A percentile compares a stretch with the other conserved stretches of the same genome.
Evolutionary conservation across 1,140 invertebrate genomes (phyloP).

Genomic region (Macrosteles quadrilineatus): DNA sequence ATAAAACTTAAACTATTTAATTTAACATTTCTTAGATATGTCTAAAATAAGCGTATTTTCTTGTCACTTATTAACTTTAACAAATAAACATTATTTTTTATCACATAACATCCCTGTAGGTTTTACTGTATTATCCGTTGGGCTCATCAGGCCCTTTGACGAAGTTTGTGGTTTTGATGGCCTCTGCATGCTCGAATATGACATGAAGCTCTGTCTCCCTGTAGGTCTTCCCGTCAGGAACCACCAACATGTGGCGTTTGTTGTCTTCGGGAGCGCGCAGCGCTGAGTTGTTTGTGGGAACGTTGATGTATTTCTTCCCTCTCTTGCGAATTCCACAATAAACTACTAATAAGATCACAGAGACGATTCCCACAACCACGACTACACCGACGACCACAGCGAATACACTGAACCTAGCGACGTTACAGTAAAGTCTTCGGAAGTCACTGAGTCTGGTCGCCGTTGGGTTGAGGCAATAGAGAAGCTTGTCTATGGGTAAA

Average conservation of each 20-base stretch:
- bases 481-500: not conserved
- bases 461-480: constrained; percentile 7
- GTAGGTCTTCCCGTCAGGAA: constrained; percentile 78
- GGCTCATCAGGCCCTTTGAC: not conserved
- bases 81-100: no score
- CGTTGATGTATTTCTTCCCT: constrained; percentile 53
- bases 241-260: constrained; percentile 61
- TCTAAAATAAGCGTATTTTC: no score
- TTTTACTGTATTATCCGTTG: no score
- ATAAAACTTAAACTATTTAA: no score
- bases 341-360: not conserved
- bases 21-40: no score
- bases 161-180: constrained; percentile 51
- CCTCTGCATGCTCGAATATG: constrained; percentile 76
- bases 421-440: not conserved
- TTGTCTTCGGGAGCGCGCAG: no score
- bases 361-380: not conserved
- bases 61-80: no score
- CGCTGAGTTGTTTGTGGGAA: constrained; percentile 40
- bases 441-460: not conserved
- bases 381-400: not conserved
- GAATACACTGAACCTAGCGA: not conserved
- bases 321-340: constrained; percentile 27
- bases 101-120: no score
- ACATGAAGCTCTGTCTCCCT: constrained; percentile 82